Percentiles rank a stretch among this genome's conserved stretches.
Conservation (phyloP, 2,797 vertebrate species). For the Lagodon rhomboides region DNA sequence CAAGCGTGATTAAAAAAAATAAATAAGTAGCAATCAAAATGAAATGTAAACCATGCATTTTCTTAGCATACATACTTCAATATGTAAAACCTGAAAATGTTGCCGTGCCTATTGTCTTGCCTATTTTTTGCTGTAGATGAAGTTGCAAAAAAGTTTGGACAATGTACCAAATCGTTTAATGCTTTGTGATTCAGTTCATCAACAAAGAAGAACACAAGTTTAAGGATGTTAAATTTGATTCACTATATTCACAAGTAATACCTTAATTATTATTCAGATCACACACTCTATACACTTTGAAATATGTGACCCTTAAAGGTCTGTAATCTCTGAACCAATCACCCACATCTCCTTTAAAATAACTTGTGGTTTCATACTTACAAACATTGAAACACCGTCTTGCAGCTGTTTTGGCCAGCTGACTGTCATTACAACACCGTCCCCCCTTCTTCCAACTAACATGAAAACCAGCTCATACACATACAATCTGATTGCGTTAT, state of each 20-base stretch:
- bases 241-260: background rate
- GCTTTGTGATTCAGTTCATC: background rate
- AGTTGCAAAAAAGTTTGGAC: background rate
- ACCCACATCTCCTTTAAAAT: too few species aligned
- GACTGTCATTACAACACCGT: too few species aligned
- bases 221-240: background rate
- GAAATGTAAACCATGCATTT: background rate
- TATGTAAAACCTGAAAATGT: background rate
- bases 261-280: background rate
- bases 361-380: too few species aligned
- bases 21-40: background rate
- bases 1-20: conserved; percentile 22
- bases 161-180: background rate
- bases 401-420: too few species aligned
- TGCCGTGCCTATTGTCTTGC: background rate
- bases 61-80: background rate
- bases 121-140: background rate
- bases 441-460: too few species aligned
- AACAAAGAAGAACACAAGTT: background rate
- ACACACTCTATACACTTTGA: background rate
- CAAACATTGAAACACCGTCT: too few species aligned
- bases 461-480: too few species aligned
- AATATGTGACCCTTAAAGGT: background rate
- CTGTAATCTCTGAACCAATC: background rate
- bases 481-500: too few species aligned